Evolutionary conservation across 1,140 invertebrate species (phyloP), one percentile per base, ranked within the genome.

Genomic region (Drosophila quadrilineata): DNA sequence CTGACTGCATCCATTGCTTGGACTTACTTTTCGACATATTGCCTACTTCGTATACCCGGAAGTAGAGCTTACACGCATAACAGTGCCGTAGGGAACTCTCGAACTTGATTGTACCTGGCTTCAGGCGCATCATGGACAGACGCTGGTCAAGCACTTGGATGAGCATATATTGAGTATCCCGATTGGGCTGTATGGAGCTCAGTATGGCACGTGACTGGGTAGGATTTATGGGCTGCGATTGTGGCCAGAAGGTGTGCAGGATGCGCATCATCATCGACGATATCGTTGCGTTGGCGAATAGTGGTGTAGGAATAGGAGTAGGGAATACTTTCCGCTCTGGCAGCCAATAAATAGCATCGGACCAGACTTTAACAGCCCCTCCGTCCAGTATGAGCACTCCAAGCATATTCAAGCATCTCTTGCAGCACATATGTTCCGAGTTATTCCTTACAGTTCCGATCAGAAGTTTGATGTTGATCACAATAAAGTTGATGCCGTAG

Each of bases 401-500:
- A 14, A 88, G 43, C 35, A 74, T 56, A 6, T 46, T 48, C 58
- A 85, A 60, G 66, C 87, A 88, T 10, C 87, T 71, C 22, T 57
- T 43, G 24, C 87, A 88, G 36, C 87, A 87, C 6, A 88, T 3
- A 62, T 85, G 69, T 3, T 31, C 48, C 2, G 64, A 46, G 8
- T 64, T 59, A 2, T 46, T 43, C 3, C 67, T 41, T 0, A 71
- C 28, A 1, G 10, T 29, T 1, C 41, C n/a, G n/a, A 50, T 19
- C 21, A 67, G 12, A 3, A 17, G 29, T 1, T 8, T 19, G 6
- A 43, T 22, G 22, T 70, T 77, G 5, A 88, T 14, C 8, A 88
- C 75, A 53, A 87, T 64, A 16, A 74, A 59, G 50, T 88, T 77
- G 6, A 87, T 68, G 3, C 87, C 87, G 26, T 87, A 88, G 41